Conservation (phyloP, 2,797 vertebrate species). For the Falco rusticolus region DNA sequence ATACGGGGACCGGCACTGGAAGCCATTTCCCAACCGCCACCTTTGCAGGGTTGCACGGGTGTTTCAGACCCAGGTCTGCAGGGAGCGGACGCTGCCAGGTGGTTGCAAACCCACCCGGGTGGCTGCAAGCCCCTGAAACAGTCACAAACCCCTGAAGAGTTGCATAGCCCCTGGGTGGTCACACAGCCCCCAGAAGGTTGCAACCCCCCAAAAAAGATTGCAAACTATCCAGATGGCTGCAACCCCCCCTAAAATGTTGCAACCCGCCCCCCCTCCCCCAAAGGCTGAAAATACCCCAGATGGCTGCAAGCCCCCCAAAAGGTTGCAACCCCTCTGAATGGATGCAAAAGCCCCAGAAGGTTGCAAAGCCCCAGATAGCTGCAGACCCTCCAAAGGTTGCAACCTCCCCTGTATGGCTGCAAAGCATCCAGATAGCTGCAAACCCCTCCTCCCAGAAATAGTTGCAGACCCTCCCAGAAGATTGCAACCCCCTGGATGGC, state of each 20-base stretch:
- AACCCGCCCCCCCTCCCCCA: not conserved
- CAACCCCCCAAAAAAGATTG: not conserved
- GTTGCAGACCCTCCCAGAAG: not conserved
- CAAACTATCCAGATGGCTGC: not conserved
- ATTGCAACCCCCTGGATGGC: not conserved
- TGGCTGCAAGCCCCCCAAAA: not conserved
- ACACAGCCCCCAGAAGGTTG: fast-evolving
- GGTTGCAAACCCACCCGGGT: fast-evolving
- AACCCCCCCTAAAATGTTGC: not conserved
- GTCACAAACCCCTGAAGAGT: not conserved
- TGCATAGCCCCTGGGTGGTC: not conserved
- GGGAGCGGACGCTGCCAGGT: fast-evolving
- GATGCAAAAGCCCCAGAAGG: not conserved
- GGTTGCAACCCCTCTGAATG: not conserved
- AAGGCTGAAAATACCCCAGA: not conserved
- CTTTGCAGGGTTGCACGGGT: fast-evolving
- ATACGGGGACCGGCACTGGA: not conserved
- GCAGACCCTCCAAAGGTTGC: not conserved
- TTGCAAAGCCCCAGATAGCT: not conserved
- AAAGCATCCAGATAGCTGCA: not conserved
- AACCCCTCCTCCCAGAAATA: too few relatives aligned
- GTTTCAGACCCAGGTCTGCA: not conserved
- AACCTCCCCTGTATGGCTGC: not conserved
- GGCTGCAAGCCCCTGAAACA: too few relatives aligned
- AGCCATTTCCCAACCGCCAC: not conserved